These are phyloP conservation scores for Cheilosia vernalis DNA, from an alignment of 2,888 invertebrate species.

Conservation along the genomic window DNA sequence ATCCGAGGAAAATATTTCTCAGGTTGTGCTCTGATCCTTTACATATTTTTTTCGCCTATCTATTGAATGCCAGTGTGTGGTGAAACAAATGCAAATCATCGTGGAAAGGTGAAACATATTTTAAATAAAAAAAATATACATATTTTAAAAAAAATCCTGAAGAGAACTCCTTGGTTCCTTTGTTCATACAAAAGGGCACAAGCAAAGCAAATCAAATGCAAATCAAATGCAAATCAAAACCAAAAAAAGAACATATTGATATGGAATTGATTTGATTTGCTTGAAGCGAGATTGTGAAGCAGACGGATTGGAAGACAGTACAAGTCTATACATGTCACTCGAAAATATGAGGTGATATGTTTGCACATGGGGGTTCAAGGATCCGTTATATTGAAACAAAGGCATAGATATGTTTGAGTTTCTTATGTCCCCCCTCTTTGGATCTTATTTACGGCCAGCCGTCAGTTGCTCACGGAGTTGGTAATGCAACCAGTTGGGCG, in stretches of 20 bases:
- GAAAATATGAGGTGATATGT: conserved; percentile 49
- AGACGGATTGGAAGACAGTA: conserved; percentile 20
- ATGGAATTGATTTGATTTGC: conserved; percentile 73
- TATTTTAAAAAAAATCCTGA: background rate
- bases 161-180: conserved; percentile 17
- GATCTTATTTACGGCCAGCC: background rate
- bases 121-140: conserved; percentile 4
- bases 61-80: conserved; percentile 24
- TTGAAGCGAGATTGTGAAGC: conserved; percentile 45
- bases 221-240: conserved; percentile 63
- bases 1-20: conserved; percentile 42
- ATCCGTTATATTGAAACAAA: background rate
- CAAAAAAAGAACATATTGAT: conserved; percentile 64
- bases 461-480: too few relatives aligned
- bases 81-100: conserved; percentile 68
- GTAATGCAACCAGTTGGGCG: too few relatives aligned
- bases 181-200: conserved; percentile 19
- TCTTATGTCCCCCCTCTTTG: background rate
- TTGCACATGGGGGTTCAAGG: conserved; percentile 22
- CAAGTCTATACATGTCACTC: conserved; percentile 13
- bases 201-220: conserved; percentile 62
- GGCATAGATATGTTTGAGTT: background rate
- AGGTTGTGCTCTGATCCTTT: conserved; percentile 59
- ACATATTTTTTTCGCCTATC: conserved; percentile 57
- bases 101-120: conserved; percentile 33